These are phyloP conservation scores for Macrocentrus cingulum DNA, from an alignment of 1,140 invertebrate genomes.

Conservation along the genomic window DNA sequence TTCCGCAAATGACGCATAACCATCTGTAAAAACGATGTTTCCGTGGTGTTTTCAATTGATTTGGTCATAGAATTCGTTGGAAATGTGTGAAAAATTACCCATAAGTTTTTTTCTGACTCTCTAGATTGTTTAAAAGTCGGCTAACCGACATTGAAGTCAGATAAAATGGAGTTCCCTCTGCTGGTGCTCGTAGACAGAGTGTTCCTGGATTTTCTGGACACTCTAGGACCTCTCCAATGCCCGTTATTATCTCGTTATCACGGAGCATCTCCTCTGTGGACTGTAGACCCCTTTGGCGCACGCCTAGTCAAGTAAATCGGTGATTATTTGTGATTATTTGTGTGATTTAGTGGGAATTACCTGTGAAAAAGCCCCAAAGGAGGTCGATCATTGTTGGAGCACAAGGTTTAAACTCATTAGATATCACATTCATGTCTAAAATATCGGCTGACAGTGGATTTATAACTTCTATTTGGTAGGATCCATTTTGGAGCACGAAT, in stretches of 20 bases:
- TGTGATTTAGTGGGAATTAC: too few species aligned
- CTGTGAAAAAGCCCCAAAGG: constrained; percentile 78
- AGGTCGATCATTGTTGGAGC: constrained; percentile 71
- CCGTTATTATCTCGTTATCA: constrained; percentile 74
- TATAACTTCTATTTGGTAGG: constrained; percentile 67
- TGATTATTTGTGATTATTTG: too few species aligned
- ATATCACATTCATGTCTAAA: constrained; percentile 76
- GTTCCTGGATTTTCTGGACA: constrained; percentile 57
- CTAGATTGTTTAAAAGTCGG: constrained; percentile 69
- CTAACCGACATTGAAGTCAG: constrained; percentile 71
- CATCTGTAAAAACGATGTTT: constrained; percentile 60
- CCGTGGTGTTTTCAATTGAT: too few species aligned
- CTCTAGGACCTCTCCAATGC: constrained; percentile 68
- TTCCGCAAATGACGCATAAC: constrained; percentile 67
- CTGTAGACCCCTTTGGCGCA: constrained; percentile 74
- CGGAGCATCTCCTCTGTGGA: constrained; percentile 78
- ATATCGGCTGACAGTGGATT: constrained; percentile 74
- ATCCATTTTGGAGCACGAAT: constrained; percentile 68
- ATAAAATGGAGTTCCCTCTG: constrained; percentile 69
- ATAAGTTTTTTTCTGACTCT: constrained; percentile 66
- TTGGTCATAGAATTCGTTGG: constrained; percentile 5
- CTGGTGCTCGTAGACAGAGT: constrained; percentile 69
- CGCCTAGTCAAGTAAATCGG: too few species aligned
- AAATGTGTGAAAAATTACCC: constrained; percentile 44
- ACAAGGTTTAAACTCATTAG: constrained; percentile 74